Conservation (phyloP, 1,140 invertebrate genomes). For the Drosophila pectinifera region DNA sequence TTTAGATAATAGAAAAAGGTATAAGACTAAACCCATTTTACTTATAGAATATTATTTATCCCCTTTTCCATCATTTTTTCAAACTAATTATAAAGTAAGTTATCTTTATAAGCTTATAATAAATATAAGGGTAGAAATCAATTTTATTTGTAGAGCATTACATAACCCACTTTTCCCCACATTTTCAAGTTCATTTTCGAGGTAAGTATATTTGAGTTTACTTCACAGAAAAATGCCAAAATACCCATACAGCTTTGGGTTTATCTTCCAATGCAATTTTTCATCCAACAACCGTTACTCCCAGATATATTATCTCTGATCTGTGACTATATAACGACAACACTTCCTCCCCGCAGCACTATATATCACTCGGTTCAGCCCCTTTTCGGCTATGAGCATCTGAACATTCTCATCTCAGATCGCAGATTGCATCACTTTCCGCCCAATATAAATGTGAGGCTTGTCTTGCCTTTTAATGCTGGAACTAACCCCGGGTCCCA, state of each 20-base stretch:
- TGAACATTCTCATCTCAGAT: constrained; percentile 53
- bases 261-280: neutral
- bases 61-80: no score
- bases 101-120: no score
- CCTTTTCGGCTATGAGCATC: constrained; percentile 1
- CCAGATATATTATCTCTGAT: constrained; percentile 9
- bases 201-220: neutral
- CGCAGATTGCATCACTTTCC: constrained; percentile 53
- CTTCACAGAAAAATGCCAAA: neutral
- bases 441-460: constrained; percentile 61
- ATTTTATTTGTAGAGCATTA: no score
- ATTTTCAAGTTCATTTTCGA: neutral
- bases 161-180: no score
- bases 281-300: constrained; percentile 3
- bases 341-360: constrained; percentile 27
- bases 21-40: no score
- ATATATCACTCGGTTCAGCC: constrained; percentile 30
- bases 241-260: neutral
- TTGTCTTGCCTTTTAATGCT: constrained; percentile 75
- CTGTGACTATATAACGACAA: constrained; percentile 37
- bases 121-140: no score
- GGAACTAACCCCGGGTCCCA: constrained; percentile 72
- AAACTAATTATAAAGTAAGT: no score
- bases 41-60: no score
- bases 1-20: no score